Conservation (phyloP, 2,113 vertebrate genomes). For the Megaleporinus macrocephalus region DNA sequence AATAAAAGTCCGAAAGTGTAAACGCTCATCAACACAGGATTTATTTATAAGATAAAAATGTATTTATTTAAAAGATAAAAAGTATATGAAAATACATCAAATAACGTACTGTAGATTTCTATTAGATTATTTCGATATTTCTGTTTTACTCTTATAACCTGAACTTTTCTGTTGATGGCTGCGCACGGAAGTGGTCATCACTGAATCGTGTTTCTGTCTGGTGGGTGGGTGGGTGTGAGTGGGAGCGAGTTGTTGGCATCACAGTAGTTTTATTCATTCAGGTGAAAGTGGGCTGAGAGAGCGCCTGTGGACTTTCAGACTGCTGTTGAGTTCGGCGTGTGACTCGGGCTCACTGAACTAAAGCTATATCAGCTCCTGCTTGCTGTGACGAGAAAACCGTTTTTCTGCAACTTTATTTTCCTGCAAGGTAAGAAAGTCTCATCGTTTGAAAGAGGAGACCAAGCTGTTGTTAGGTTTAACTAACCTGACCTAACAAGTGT, state of each 20-base stretch:
- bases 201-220: constrained; percentile 51
- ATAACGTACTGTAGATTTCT: background rate
- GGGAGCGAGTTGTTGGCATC: background rate
- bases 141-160: background rate
- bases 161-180: background rate
- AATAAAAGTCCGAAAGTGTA: background rate
- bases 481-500: background rate
- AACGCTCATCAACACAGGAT: background rate
- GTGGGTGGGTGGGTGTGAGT: constrained; percentile 15
- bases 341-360: background rate
- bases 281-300: background rate
- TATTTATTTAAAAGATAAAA: no score
- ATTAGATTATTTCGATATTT: background rate
- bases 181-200: constrained; percentile 48
- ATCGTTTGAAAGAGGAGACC: background rate
- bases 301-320: background rate
- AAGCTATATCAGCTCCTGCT: background rate
- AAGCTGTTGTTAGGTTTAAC: background rate
- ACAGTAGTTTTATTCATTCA: constrained; percentile 39
- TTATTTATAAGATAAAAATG: background rate
- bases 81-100: no score
- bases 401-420: background rate
- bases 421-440: background rate
- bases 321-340: background rate
- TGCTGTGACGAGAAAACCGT: background rate